Conservation (phyloP, 2,888 invertebrate genomes). For the Callinectes sapidus region DNA sequence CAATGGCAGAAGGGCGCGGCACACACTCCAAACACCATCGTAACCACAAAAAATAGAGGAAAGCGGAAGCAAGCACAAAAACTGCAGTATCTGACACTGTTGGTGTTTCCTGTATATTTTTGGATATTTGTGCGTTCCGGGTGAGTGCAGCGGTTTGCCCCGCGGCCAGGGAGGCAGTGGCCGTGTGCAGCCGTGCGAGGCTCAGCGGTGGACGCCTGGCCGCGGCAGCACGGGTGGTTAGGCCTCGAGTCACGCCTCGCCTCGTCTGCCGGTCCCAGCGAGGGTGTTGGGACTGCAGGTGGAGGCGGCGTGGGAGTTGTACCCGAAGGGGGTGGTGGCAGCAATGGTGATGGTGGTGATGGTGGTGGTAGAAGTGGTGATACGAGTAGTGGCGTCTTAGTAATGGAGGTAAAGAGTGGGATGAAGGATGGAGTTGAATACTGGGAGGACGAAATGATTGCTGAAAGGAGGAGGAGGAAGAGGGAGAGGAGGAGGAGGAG, state of each 20-base stretch:
- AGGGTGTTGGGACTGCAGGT: not conserved
- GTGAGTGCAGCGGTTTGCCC: conserved; percentile 14
- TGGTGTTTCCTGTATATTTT: not conserved
- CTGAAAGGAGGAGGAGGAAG: not conserved
- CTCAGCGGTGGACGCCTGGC: conserved; percentile 19
- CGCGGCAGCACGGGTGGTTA: not conserved
- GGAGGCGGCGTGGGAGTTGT: not conserved
- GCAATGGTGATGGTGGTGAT: not conserved
- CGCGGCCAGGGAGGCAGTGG: not conserved
- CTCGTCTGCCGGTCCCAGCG: conserved; percentile 21
- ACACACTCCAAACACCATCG: not conserved
- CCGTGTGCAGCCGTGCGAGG: conserved; percentile 18
- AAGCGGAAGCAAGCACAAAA: not conserved
- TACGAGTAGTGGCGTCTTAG: not conserved
- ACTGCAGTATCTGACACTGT: not conserved
- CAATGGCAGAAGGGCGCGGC: not conserved
- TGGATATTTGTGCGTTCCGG: conserved; percentile 2
- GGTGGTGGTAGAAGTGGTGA: not conserved
- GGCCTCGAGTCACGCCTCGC: conserved; percentile 15
- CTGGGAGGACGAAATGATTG: not conserved
- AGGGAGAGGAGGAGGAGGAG: not conserved
- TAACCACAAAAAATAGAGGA: not conserved
- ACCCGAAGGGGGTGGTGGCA: not conserved
- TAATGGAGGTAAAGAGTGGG: not conserved
- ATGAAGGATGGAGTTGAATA: not conserved